Evolutionary conservation across 2,888 invertebrate species (phyloP).

Genomic region (Yponomeuta sedellus): DNA sequence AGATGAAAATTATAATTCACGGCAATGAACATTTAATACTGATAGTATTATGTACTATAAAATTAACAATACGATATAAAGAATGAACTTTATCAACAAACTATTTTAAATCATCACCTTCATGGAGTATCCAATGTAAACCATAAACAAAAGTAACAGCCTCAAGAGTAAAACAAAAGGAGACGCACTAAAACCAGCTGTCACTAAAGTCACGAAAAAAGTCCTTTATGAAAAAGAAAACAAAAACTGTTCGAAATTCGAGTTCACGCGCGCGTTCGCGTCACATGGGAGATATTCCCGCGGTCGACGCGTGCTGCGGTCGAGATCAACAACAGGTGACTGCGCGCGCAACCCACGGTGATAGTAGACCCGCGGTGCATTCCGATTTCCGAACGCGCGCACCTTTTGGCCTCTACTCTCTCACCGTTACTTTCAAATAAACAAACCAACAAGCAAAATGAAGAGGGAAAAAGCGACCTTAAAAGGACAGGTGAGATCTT

Average conservation of each 20-base stretch:
- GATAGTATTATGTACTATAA: no score
- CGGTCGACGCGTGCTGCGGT: slow-evolving; percentile 40
- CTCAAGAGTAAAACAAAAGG: slow-evolving; percentile 4
- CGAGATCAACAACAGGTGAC: slow-evolving; percentile 49
- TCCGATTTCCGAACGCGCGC: slow-evolving; percentile 12
- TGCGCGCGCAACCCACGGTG: slow-evolving; percentile 32
- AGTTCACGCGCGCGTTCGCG: not conserved
- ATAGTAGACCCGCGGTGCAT: slow-evolving; percentile 16
- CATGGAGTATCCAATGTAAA: not conserved
- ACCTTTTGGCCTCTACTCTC: not conserved
- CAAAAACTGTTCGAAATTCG: slow-evolving; percentile 16
- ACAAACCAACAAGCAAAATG: not conserved
- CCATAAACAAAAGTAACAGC: slow-evolving; percentile 5
- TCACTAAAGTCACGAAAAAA: slow-evolving; percentile 3
- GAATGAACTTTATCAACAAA: no score
- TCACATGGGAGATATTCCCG: slow-evolving; percentile 13
- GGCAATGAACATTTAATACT: not conserved
- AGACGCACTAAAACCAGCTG: not conserved
- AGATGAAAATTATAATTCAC: not conserved
- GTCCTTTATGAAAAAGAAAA: slow-evolving; percentile 20
- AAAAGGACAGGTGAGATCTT: not conserved
- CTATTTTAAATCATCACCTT: not conserved
- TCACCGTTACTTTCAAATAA: not conserved
- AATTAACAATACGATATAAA: no score
- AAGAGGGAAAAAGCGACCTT: no score